A percentile compares a stretch with the other conserved stretches of the same genome.
Conservation (phyloP, 2,113 vertebrate genomes). For the Aphelocoma coerulescens region DNA sequence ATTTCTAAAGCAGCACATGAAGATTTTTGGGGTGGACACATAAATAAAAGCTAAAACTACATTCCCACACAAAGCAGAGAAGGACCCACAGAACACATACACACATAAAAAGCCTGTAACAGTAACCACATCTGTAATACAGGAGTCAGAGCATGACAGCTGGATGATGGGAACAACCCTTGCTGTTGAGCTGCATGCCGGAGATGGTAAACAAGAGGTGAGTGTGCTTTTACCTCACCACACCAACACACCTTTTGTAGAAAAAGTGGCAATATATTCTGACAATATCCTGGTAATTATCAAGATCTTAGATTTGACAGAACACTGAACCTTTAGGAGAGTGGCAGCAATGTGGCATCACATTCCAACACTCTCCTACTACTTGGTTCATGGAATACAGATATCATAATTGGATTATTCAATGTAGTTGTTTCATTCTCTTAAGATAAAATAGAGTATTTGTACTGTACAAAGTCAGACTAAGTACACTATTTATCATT, state of each 20-base stretch:
- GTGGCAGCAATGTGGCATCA: not conserved
- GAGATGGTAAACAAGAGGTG: not conserved
- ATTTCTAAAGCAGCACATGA: not conserved
- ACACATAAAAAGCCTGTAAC: not conserved
- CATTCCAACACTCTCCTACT: not conserved
- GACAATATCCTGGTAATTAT: not conserved
- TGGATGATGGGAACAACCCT: not conserved
- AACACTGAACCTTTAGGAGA: not conserved
- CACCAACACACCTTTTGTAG: not conserved
- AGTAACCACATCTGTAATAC: not conserved
- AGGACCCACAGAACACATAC: not conserved
- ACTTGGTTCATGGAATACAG: not conserved
- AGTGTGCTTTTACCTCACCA: not conserved
- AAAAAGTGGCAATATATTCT: not conserved
- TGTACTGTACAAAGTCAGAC: not conserved
- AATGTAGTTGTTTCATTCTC: not conserved
- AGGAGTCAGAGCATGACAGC: not conserved
- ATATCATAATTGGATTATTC: not conserved
- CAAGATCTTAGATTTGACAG: not conserved
- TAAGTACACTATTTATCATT: not conserved
- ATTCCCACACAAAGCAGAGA: not conserved
- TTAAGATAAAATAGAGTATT: not conserved
- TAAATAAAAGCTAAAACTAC: not conserved
- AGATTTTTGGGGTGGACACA: not conserved
- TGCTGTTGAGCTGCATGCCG: not conserved